A percentile compares a stretch with the other conserved stretches of the same genome.
phyloP scores from a whole-genome alignment of 2,797 vertebrate genomes.

The Artibeus jamaicensis region DNA sequence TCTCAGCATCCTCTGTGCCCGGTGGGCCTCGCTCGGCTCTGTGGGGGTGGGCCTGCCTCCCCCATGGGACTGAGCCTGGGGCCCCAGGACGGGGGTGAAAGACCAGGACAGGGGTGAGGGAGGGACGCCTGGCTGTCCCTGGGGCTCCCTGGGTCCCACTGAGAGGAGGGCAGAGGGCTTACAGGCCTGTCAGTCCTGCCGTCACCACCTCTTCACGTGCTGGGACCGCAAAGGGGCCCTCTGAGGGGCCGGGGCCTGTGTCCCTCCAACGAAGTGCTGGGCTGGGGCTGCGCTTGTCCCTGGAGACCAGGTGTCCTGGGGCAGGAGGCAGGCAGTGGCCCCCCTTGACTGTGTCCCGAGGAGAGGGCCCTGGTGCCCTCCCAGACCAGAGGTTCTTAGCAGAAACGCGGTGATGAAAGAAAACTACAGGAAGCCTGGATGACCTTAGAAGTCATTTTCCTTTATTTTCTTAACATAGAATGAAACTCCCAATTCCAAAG shows the following conservation, averaged over 20 bases:
- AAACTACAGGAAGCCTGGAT: background rate
- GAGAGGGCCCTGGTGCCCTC: background rate
- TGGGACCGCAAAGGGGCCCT: background rate
- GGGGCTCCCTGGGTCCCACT: no score
- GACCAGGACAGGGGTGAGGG: no score
- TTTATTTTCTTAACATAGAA: conserved; percentile 71
- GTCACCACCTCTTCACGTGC: background rate
- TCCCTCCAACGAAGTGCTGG: background rate
- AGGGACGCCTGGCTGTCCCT: no score
- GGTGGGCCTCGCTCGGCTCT: background rate
- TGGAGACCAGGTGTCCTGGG: background rate
- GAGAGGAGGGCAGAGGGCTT: background rate
- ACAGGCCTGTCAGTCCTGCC: background rate
- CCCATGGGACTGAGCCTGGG: background rate
- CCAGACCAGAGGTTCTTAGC: background rate
- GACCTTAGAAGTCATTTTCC: conserved; percentile 57
- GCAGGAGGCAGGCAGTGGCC: background rate
- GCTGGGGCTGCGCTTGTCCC: background rate
- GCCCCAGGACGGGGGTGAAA: background rate
- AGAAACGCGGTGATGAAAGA: background rate
- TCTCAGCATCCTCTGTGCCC: no score
- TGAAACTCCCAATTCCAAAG: conserved; percentile 55
- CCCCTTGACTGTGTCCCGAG: background rate
- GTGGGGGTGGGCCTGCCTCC: background rate
- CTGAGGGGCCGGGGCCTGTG: no score